Base-by-base conservation (phyloP, 30 jellyfish, hydroid and myxozoan species). In the Aurelia coerulea region DNA sequence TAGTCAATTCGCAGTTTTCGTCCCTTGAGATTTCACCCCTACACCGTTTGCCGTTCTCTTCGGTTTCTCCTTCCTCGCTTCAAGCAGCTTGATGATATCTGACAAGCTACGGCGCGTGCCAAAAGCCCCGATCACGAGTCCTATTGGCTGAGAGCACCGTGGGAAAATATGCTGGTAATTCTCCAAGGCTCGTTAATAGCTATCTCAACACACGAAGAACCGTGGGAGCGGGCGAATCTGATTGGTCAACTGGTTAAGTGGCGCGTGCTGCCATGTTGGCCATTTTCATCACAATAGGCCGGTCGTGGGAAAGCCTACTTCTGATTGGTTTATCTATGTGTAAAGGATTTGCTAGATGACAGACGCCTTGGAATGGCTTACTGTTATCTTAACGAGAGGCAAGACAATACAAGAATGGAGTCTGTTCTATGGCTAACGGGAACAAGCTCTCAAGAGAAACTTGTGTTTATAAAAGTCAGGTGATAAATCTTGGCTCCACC, bases 261-360 rank as follows among this genome's bases (percentile, higher is more conserved):
- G 97, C 97, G 97, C 97, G 97, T 89, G 97, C 92, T 60, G 92
- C 87, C 86, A 62, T 74, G 89, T 72, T 72, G 81, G 78, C 77
- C 89, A 58, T 67, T 80, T 65, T 51, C 88, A 89, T 76, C 89
- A 89, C 91, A 79, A 74, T 78, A 89, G 73, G 72, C 31, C 86
- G 92, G 89, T 89, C 90, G 92, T 79, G 92, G 97, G 92, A 89
- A 89, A 37, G 85, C 87, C 74, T 52, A 66, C 76, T 75, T 89
- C 84, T 80, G 93, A 89, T 89, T 89, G 97, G 97, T 71, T 89
- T 50, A 74, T 80, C 83, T 73, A 66, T 33, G 77, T 78, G 83
- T 59, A 60, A 85, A 66, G 94, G 94, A 85, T 85, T 85, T 74
- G 88, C 31, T 68, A 41, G 94, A 85, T 74, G 88, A 85, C 94